Base-by-base conservation (phyloP, 2,888 invertebrate genomes). In the Drosophila recens region DNA sequence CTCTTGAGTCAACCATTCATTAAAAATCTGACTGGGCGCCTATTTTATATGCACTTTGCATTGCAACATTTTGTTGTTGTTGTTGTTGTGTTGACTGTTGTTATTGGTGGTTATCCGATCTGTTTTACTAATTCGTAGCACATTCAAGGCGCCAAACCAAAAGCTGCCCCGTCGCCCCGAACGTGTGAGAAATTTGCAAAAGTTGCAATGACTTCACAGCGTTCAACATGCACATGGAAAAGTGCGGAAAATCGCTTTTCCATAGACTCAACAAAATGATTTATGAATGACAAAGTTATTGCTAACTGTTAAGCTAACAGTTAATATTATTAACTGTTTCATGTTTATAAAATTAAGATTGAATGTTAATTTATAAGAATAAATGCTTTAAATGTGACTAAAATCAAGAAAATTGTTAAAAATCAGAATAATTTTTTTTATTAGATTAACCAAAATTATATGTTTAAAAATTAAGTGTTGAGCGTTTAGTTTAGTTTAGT, bases 101-200 rank as follows among this genome's bases (percentile, higher is more conserved):
- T 53, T 48, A 20, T 76, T 65, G 64, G 79, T 78, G 80, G 87
- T 90, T 91, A 91, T 90, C 84, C 90, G 90, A 91, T 90, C 91
- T 87, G 79, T 86, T 87, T 90, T 83, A 86, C 82, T 88, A 90
- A 90, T 90, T 86, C 79, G 86, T 82, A 58, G 83, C 90, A 86
- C 89, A 85, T 89, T 89, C 80, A 56, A 81, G 90, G 90, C 90
- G 90, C 88, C 75, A 78, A 84, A 84, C 72, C 65, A 75, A 80
- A 81, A 82, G 62, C 75, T 67, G 61, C 64, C 57, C 56, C 69
- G 54, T 53, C 79, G 72, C 72, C 75, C 13, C 68, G 70, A 82
- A 80, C 85, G 79, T 82, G 83, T 83, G 64, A 72, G 76, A 80
- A 80, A 80, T 80, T 59, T 48, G 70, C 79, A 79, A 43, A 20